Evolutionary conservation across 2,888 invertebrate genomes (phyloP).

Genomic region (Clunio marinus): DNA sequence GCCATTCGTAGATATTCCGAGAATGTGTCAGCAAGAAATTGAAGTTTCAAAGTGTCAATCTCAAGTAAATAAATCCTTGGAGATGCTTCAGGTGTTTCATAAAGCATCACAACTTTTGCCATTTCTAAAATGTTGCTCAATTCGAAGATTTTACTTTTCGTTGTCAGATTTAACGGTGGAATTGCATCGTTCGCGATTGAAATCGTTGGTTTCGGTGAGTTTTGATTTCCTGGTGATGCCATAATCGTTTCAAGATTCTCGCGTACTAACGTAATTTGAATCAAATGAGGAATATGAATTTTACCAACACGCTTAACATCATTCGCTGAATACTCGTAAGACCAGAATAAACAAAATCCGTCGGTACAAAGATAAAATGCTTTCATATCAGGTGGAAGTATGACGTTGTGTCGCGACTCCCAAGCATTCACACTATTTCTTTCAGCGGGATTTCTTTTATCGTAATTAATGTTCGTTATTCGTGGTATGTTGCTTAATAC

Average conservation of each 20-base stretch:
- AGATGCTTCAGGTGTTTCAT: conserved; percentile 55
- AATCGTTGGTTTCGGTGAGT: not conserved
- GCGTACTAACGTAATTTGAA: conserved; percentile 49
- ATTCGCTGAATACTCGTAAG: conserved; percentile 70
- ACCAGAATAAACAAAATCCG: conserved; percentile 76
- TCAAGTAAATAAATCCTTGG: conserved; percentile 50
- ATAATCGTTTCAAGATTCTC: conserved; percentile 48
- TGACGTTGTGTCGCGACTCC: conserved; percentile 76
- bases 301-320: conserved; percentile 59
- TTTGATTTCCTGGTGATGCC: conserved; percentile 28
- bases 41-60: conserved; percentile 59
- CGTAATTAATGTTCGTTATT: conserved; percentile 66
- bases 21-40: conserved; percentile 76
- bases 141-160: conserved; percentile 54
- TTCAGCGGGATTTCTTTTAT: conserved; percentile 65
- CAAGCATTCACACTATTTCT: conserved; percentile 65
- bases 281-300: conserved; percentile 49
- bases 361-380: conserved; percentile 78
- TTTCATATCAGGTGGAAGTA: conserved; percentile 72
- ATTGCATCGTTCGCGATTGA: conserved; percentile 7
- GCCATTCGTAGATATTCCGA: conserved; percentile 83
- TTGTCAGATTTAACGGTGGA: conserved; percentile 44
- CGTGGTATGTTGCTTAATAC: conserved; percentile 59
- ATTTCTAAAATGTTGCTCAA: conserved; percentile 50
- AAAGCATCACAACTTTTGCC: conserved; percentile 59